Conservation (phyloP, 2,113 vertebrate species). For the Sylvietta virens region DNA sequence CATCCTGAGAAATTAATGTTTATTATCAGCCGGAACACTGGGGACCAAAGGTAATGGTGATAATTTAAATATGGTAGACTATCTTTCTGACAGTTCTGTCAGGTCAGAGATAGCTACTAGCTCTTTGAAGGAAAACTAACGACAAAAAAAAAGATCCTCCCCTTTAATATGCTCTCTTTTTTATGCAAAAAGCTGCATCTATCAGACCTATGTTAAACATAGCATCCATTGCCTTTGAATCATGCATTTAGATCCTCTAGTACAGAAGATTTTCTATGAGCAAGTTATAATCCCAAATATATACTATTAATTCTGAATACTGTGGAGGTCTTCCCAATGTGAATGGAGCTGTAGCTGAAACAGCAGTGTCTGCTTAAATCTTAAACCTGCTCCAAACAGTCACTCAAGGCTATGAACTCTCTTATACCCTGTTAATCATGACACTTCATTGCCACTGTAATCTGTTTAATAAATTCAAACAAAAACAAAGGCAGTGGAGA, state of each 20-base stretch:
- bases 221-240: not conserved
- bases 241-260: not conserved
- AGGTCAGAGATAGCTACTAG: not conserved
- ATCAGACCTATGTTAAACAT: not conserved
- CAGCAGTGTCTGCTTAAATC: not conserved
- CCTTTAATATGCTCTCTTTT: not conserved
- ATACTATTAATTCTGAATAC: not conserved
- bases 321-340: not conserved
- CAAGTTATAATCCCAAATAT: not conserved
- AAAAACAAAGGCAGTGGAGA: not conserved
- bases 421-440: not conserved
- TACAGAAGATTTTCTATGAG: not conserved
- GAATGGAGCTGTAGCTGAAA: not conserved
- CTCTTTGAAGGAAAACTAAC: not conserved
- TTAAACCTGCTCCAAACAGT: not conserved
- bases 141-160: not conserved
- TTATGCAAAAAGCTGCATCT: not conserved
- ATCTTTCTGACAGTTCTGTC: not conserved
- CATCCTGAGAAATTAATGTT: not conserved
- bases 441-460: not conserved
- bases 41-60: not conserved
- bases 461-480: not conserved
- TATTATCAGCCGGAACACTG: not conserved
- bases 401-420: not conserved
- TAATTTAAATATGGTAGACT: not conserved